Evolutionary conservation across 2,888 invertebrate genomes (phyloP).

Genomic region (Epirrhoe alternata): DNA sequence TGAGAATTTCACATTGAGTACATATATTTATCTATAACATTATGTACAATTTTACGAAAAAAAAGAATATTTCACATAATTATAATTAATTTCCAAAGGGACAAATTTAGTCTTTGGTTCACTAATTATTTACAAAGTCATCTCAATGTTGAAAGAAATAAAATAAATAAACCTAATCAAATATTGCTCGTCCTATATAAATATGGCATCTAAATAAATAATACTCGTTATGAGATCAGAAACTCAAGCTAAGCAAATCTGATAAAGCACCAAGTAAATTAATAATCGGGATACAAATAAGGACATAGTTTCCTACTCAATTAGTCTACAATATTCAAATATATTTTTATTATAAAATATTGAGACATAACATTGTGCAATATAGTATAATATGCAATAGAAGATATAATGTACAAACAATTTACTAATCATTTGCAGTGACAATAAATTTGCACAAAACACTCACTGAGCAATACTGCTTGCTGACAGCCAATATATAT

Average conservation of each 20-base stretch:
- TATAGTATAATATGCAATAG: constrained; percentile 75
- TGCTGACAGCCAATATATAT: constrained; percentile 49
- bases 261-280: constrained; percentile 71
- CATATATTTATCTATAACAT: constrained; percentile 50
- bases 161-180: constrained; percentile 69
- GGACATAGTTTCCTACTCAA: constrained; percentile 10
- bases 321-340: constrained; percentile 63
- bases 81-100: constrained; percentile 67
- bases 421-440: constrained; percentile 74
- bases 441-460: constrained; percentile 76
- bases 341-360: constrained; percentile 79
- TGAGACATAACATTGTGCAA: constrained; percentile 83
- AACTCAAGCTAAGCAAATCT: constrained; percentile 72
- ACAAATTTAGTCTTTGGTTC: constrained; percentile 78
- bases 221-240: constrained; percentile 84
- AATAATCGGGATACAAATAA: constrained; percentile 39
- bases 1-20: constrained; percentile 65
- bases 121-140: constrained; percentile 74
- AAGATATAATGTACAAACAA: constrained; percentile 73
- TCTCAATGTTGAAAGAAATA: constrained; percentile 63
- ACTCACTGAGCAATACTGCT: constrained; percentile 66
- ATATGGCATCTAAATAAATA: constrained; percentile 85
- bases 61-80: constrained; percentile 53
- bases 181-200: constrained; percentile 70
- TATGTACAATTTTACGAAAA: constrained; percentile 64